These are phyloP conservation scores for Bettongia penicillata DNA, from an alignment of 2,113 vertebrate species.

Conservation along the genomic window DNA sequence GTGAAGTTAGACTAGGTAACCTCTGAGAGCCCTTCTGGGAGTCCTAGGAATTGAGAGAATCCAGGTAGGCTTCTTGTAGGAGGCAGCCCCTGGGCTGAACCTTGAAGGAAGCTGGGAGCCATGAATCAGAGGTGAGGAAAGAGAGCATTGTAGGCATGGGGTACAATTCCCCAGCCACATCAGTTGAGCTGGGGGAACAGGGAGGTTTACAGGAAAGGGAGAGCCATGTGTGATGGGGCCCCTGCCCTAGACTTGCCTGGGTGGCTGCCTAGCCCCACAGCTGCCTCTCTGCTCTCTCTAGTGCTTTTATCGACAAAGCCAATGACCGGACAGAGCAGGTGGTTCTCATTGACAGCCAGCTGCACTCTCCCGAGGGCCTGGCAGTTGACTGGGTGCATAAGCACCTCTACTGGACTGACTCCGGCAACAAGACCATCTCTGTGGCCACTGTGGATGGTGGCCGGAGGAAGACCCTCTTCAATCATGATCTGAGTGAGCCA, in stretches of 20 bases:
- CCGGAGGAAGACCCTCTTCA: conserved; percentile 93
- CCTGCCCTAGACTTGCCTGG: conserved; percentile 22
- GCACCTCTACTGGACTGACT: conserved; percentile 99
- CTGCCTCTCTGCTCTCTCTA: conserved; percentile 74
- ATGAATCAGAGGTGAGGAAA: not conserved
- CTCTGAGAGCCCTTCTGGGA: not conserved
- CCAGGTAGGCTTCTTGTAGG: not conserved
- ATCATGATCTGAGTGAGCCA: conserved; percentile 92
- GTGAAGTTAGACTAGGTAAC: not conserved
- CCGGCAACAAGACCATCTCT: conserved; percentile 96
- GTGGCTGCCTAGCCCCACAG: not conserved
- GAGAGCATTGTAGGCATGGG: too few species aligned
- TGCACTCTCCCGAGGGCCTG: conserved; percentile 95
- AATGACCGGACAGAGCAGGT: conserved; percentile 91
- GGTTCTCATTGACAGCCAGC: conserved; percentile 91
- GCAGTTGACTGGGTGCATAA: conserved; percentile 98
- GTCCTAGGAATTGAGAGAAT: not conserved
- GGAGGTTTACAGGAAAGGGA: too few species aligned
- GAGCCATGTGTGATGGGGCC: not conserved
- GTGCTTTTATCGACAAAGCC: conserved; percentile 96
- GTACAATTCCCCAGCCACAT: too few species aligned
- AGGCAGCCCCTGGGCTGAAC: not conserved
- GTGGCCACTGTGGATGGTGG: conserved; percentile 93
- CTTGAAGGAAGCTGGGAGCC: not conserved
- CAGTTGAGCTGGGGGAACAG: too few species aligned